These are phyloP conservation scores for Brotula barbata DNA, from an alignment of 2,797 vertebrate genomes.

Conservation along the genomic window DNA sequence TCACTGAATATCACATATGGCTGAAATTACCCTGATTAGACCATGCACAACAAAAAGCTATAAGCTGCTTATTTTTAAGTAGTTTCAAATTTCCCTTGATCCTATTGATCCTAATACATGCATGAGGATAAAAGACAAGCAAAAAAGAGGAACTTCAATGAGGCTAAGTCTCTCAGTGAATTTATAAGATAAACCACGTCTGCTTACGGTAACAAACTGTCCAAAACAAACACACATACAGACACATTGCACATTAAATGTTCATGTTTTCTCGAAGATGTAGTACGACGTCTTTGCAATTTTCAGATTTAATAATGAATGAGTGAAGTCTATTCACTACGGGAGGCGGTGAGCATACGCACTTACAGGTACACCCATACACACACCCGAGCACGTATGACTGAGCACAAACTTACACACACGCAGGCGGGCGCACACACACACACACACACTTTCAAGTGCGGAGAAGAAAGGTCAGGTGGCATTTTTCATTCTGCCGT, in stretches of 20 bases:
- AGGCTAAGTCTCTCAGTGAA: conserved; percentile 49
- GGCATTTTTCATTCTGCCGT: conserved; percentile 21
- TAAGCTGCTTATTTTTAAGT: conserved; percentile 77
- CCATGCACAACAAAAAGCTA: conserved; percentile 67
- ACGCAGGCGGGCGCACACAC: background rate
- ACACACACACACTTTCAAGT: background rate
- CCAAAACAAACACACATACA: conserved; percentile 3
- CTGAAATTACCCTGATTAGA: conserved; percentile 77
- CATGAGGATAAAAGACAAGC: conserved; percentile 40
- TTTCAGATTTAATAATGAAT: conserved; percentile 9
- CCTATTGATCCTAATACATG: conserved; percentile 67
- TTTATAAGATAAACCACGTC: conserved; percentile 45
- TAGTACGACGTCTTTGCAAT: conserved; percentile 3
- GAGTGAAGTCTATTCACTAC: background rate
- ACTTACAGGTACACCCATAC: background rate
- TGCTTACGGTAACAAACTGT: conserved; percentile 39
- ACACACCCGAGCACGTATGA: too few species aligned
- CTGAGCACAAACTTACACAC: too few species aligned
- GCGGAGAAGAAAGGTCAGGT: conserved; percentile 7
- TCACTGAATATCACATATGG: conserved; percentile 61
- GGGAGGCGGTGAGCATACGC: background rate
- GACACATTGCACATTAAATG: too few species aligned
- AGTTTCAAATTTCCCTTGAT: conserved; percentile 70
- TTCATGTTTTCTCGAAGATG: conserved; percentile 9
- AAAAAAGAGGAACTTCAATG: conserved; percentile 34